A percentile compares a stretch with the other conserved stretches of the same genome.
phyloP scores from a whole-genome alignment of 2,888 invertebrate species.

The Lacanobia wlatinum region DNA sequence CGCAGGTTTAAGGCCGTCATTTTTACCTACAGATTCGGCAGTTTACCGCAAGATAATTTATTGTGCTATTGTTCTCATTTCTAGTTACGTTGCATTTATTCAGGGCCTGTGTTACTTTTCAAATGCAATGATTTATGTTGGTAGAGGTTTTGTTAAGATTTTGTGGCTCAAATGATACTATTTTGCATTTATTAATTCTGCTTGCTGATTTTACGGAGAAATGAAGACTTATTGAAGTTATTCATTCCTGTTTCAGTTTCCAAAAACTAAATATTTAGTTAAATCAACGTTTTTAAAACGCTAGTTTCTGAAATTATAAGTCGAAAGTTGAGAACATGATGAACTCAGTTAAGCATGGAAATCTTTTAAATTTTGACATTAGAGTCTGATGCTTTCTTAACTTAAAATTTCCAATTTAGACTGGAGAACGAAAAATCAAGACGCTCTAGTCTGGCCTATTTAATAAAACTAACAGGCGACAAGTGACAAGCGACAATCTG shows the following conservation, averaged over 20 bases:
- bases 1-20: slow-evolving; percentile 58
- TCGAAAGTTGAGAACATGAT: too few species aligned
- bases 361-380: too few species aligned
- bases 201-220: too few species aligned
- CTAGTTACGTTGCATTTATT: slow-evolving; percentile 47
- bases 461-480: too few species aligned
- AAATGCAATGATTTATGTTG: slow-evolving; percentile 15
- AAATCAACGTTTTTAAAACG: not conserved
- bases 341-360: too few species aligned
- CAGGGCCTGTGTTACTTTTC: slow-evolving; percentile 50
- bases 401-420: not conserved
- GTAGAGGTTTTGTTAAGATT: slow-evolving; percentile 1
- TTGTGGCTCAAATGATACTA: not conserved
- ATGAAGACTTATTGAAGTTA: not conserved
- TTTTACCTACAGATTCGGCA: slow-evolving; percentile 56
- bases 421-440: too few species aligned
- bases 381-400: not conserved
- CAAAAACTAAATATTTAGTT: not conserved
- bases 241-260: not conserved
- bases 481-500: too few species aligned
- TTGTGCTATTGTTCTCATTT: slow-evolving; percentile 64
- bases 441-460: too few species aligned
- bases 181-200: not conserved
- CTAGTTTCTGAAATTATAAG: not conserved
- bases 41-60: slow-evolving; percentile 66